phyloP scores from a whole-genome alignment of 2,113 vertebrate genomes.

The Phycodurus eques region DNA sequence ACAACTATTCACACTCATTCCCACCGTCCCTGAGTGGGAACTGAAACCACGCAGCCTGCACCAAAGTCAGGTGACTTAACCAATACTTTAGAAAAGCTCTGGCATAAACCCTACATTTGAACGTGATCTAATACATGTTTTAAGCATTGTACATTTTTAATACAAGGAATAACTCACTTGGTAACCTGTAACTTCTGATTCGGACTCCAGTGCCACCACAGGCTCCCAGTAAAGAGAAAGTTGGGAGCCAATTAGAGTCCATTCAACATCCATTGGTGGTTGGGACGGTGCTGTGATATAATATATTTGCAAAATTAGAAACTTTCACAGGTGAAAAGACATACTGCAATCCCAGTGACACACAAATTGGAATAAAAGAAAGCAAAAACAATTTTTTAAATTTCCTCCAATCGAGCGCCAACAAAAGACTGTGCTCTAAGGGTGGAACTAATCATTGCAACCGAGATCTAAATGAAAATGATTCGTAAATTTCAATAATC shows the following conservation, averaged over 20 bases:
- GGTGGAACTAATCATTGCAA: too few species aligned
- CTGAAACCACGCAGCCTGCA: neutral
- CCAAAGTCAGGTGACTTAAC: neutral
- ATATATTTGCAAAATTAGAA: slow-evolving; percentile 9
- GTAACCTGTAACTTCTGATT: slow-evolving; percentile 91
- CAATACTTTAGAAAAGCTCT: neutral
- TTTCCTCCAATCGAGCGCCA: too few species aligned
- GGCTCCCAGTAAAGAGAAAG: slow-evolving; percentile 91
- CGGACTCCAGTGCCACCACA: slow-evolving; percentile 87
- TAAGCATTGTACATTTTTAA: neutral
- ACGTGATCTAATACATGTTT: neutral
- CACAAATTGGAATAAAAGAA: neutral
- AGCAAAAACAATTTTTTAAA: neutral
- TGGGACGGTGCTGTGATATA: slow-evolving; percentile 83
- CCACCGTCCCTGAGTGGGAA: neutral
- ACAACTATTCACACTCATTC: neutral
- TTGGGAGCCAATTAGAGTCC: slow-evolving; percentile 87
- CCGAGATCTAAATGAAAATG: too few species aligned
- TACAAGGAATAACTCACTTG: slow-evolving; percentile 74
- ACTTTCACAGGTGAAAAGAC: slow-evolving; percentile 14
- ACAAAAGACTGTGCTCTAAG: too few species aligned
- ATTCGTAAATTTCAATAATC: too few species aligned
- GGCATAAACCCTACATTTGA: neutral
- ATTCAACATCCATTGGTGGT: slow-evolving; percentile 85
- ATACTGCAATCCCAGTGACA: neutral